These are phyloP conservation scores for Tenthredo scrophulariae DNA, from an alignment of 2,888 invertebrate genomes.

Conservation along the genomic window DNA sequence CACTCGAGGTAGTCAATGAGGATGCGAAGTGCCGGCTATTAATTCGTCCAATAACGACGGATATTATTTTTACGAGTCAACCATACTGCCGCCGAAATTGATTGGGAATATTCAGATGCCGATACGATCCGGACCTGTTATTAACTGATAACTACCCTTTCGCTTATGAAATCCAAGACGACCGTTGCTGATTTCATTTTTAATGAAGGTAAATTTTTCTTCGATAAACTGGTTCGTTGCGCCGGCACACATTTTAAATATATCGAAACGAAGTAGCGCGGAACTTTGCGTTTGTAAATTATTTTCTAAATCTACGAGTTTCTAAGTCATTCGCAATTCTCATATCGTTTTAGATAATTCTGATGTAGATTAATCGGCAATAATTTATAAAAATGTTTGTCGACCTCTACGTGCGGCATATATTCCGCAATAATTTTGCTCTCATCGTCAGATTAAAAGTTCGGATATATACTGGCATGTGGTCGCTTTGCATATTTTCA, in stretches of 20 bases:
- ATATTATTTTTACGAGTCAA: constrained; percentile 52
- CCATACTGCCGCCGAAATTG: constrained; percentile 57
- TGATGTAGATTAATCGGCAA: neutral
- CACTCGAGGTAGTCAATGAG: constrained; percentile 25
- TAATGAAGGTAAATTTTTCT: constrained; percentile 46
- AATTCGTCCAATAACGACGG: constrained; percentile 42
- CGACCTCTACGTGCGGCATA: neutral
- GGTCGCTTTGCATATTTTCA: constrained; percentile 37
- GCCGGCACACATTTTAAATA: neutral
- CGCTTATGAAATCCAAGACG: constrained; percentile 50
- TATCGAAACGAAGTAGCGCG: neutral
- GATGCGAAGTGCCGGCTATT: constrained; percentile 51
- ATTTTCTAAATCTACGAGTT: neutral
- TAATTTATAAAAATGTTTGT: neutral
- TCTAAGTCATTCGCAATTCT: neutral
- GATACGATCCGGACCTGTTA: constrained; percentile 65
- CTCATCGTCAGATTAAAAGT: neutral
- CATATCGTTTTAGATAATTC: neutral
- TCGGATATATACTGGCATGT: neutral
- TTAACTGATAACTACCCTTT: constrained; percentile 66
- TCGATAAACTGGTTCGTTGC: constrained; percentile 35
- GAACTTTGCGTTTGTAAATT: neutral
- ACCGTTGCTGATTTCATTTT: constrained; percentile 47
- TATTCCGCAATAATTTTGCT: constrained; percentile 11
- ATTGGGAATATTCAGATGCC: constrained; percentile 62